Conservation (phyloP, 2,113 vertebrate species). For the Motacilla tschutschensis region DNA sequence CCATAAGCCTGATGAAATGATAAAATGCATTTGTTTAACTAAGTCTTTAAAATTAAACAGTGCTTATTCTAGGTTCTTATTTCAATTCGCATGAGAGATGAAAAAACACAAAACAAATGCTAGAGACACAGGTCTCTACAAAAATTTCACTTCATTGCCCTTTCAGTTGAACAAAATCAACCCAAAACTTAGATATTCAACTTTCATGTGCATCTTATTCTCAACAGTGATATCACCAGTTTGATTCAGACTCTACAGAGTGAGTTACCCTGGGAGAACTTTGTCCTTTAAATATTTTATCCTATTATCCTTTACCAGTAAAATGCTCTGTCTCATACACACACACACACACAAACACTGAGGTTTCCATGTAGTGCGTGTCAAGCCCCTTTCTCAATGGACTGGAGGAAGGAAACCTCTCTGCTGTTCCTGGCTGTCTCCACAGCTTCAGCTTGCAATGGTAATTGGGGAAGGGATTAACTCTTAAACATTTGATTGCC, state of each 20-base stretch:
- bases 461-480: slow-evolving; percentile 2
- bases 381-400: neutral
- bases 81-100: neutral
- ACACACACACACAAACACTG: neutral
- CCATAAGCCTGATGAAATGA: slow-evolving; percentile 29
- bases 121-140: neutral
- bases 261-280: neutral
- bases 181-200: neutral
- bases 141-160: neutral
- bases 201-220: neutral
- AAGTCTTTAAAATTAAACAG: slow-evolving; percentile 37
- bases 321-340: neutral
- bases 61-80: neutral
- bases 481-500: neutral
- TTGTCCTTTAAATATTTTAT: neutral
- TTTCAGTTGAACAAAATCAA: neutral
- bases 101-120: neutral
- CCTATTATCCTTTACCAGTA: neutral
- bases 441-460: neutral
- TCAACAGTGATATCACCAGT: neutral
- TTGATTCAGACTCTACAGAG: rapidly evolving
- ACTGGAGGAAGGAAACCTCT: neutral
- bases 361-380: rapidly evolving
- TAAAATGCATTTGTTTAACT: slow-evolving; percentile 51
- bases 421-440: neutral